These are phyloP conservation scores for Pimpla rufipes DNA, from an alignment of 2,888 invertebrate species.

Conservation along the genomic window DNA sequence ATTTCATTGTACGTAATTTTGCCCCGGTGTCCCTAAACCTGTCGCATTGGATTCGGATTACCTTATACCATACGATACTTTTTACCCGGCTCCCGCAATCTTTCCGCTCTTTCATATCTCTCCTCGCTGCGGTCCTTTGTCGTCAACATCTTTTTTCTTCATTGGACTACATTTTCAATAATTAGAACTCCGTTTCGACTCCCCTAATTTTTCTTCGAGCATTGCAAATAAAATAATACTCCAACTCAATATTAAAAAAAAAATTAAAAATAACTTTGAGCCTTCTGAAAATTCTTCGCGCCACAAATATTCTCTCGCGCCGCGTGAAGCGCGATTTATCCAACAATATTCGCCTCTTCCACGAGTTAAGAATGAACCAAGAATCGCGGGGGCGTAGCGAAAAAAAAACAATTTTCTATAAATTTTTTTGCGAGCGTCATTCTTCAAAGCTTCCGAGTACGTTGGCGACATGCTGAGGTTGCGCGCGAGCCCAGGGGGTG, in stretches of 20 bases:
- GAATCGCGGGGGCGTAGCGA: background rate
- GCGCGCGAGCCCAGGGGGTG: conserved; percentile 1
- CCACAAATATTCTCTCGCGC: too few species aligned
- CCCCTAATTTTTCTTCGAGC: too few species aligned
- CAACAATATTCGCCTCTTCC: background rate
- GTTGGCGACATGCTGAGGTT: conserved; percentile 23
- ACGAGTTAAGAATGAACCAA: background rate
- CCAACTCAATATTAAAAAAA: too few species aligned
- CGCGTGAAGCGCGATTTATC: background rate
- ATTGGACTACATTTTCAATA: conserved; percentile 6
- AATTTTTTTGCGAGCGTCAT: conserved; percentile 6
- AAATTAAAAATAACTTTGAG: too few species aligned
- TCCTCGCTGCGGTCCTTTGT: background rate
- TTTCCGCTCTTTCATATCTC: background rate
- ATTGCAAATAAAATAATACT: too few species aligned
- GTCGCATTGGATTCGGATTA: conserved; percentile 28
- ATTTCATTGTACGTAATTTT: conserved; percentile 35
- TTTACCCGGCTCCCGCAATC: background rate
- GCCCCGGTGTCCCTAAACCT: background rate
- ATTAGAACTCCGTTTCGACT: background rate
- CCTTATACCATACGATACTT: conserved; percentile 11
- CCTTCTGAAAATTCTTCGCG: too few species aligned
- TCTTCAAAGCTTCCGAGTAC: conserved; percentile 9
- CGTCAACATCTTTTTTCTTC: conserved; percentile 2
- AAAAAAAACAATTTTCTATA: conserved; percentile 9